Evolutionary conservation across 2,888 invertebrate genomes (phyloP), one percentile per base, ranked within the genome.

Genomic region (Acanthosepion esculentum): DNA sequence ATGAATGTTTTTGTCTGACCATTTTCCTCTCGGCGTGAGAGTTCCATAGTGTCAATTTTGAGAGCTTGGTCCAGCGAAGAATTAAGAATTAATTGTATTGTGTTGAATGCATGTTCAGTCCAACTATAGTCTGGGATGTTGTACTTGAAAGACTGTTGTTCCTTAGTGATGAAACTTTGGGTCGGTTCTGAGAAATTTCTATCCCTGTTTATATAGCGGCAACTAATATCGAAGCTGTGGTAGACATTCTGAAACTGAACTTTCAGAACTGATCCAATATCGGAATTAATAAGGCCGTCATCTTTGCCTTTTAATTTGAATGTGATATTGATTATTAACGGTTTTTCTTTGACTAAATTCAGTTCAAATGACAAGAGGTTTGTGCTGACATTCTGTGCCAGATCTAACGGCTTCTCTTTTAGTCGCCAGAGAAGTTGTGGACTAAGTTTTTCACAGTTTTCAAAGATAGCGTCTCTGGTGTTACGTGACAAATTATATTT

Each of bases 81-180:
- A 41, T 94, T 95, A 41, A 96, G 91, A 15, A 95, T 94, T 2
- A 96, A 48, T 29, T 95, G 94, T 26, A 96, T 95, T 26, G 95
- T 95, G 94, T 96, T 96, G 29, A 95, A 95, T 26, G 95, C 95
- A 29, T 92, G 91, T 93, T 96, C 96, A 0, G 95, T 96, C 96
- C 96, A 96, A 18, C 95, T 95, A 93, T 96, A 96, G 78, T 96
- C 96, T 33, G 95, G 95, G 29, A 96, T 95, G 93, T 94, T 94
- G 95, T 96, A 96, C 50, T 94, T 95, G 1, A 95, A 94, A 48
- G 95, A 95, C 26, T 95, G 95, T 29, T 95, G 94, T 18, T 55
- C 50, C 15, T 94, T 94, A 10, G 95, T 95, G 23, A 96, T 95
- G 20, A 95, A 91, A 91, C 95, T 94, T 26, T 94, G 91, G 8